A percentile compares a stretch with the other conserved stretches of the same genome.
These are phyloP conservation scores for Grus americana DNA, from an alignment of 2,113 vertebrate species.

Conservation along the genomic window DNA sequence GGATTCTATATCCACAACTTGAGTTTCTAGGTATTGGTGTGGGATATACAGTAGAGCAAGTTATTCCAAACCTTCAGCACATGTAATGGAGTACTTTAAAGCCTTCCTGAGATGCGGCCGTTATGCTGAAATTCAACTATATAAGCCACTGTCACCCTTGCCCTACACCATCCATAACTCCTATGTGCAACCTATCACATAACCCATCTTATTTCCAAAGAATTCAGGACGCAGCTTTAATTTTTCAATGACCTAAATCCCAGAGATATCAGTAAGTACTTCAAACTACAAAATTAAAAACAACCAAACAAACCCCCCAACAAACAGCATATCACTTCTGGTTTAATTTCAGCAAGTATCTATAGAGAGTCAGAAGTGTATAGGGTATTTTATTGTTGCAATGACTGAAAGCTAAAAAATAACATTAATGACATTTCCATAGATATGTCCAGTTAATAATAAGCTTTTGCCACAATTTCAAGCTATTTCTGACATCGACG, in stretches of 20 bases:
- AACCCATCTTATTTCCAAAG: not conserved
- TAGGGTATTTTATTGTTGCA: not conserved
- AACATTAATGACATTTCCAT: not conserved
- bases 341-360: not conserved
- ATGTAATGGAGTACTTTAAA: not conserved
- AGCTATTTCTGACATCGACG: not conserved
- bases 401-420: not conserved
- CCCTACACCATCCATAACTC: not conserved
- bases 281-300: not conserved
- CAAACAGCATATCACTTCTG: not conserved
- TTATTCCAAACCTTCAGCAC: not conserved
- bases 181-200: not conserved
- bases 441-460: not conserved
- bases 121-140: not conserved
- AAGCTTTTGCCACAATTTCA: not conserved
- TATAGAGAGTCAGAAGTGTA: not conserved
- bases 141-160: not conserved
- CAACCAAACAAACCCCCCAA: not conserved
- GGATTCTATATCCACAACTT: not conserved
- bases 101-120: not conserved
- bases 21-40: not conserved
- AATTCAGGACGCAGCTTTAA: not conserved
- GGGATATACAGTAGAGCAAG: not conserved
- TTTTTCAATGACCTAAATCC: not conserved
- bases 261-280: not conserved